Evolutionary conservation across 1,140 invertebrate species (phyloP), one percentile per base, ranked within the genome.

Genomic region (Papilio polyxenes): DNA sequence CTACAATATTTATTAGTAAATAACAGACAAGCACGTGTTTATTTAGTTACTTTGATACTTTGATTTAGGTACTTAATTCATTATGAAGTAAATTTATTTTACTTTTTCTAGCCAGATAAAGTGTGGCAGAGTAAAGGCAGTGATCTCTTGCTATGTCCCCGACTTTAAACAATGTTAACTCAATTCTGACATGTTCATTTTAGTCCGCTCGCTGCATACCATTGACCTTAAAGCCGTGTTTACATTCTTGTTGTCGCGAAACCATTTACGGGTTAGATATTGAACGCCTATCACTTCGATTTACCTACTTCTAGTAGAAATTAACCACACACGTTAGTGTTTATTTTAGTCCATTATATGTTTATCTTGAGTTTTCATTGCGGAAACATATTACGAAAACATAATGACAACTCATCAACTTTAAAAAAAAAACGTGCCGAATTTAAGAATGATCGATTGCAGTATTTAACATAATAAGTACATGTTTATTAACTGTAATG

Each of bases 211-310:
- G 80, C 59, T 81, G 88, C 82, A 89, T 90, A 90, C 84, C 86
- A 83, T 91, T 91, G 87, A 89, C 89, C 89, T 88, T 84, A 82
- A 82, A 78, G 62, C 81, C 10, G 49, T 77, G 75, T 77, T 77
- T 77, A 77, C 75, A 77, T 77, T 53, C 49, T 20, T 9, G 3
- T 20, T 49, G 31, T 72, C 65, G 13, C 31, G 31, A 37, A 72
- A 72, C 65, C 40, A 31, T 72, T 72, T 72, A 37, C 31, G 2
- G 13, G 31, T 15, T 40, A 6, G 53, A 17, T 78, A 65, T 6
- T 48, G 5, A 40, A 76, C 44, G 59, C 31, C 78, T 80, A 51
- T 17, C 49, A 15, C 23, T 7, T 15, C n/a, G 31, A 37, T 13
- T 2, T 37, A 37, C 5, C 11, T 69, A 37, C 5, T 31, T 69